Evolutionary conservation across 2,888 invertebrate species (phyloP), one percentile per base, ranked within the genome.

Genomic region (Dorcus parallelipipedus): DNA sequence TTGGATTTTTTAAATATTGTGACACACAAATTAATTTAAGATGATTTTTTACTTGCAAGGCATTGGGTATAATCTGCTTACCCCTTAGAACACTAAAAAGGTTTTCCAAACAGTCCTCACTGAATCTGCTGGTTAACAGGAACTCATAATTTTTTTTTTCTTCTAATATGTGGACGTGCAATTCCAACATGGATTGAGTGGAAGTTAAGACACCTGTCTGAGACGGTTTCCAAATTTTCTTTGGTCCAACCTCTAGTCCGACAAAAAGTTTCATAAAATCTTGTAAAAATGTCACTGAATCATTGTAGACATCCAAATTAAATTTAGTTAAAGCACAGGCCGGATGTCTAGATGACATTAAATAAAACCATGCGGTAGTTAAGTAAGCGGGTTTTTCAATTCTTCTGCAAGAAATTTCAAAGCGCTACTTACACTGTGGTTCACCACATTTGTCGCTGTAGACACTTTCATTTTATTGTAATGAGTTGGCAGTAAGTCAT

Each of bases 71-170:
- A 20, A 61, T 41, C 43, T 63, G 62, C 49, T 63, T 65, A 38
- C 54, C 57, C 48, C 66, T 43, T 23, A 63, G 17, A 9, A 59
- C 48, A 51, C 52, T 56, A 61, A 66, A 66, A 38, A 63, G 53
- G 60, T 67, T 66, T 54, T 67, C 64, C 14, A 64, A 48, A 57
- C 61, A 66, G 39, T 67, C 63, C 47, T 67, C 62, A 41, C 61
- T 59, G 58, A 67, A 61, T 48, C 66, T 14, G 42, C 63, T 58
- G 9, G 66, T 64, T 49, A 67, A 54, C 48, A 67, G 38, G 61
- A 62, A 67, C 6, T 49, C 8, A 58, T 63, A 64, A 1, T 49
- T n/a, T 56, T 52, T 56, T 26, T 43, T n/a, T n/a, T n/a, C 9
- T 10, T 64, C 49, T 42, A 67, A 54, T 38, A 65, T 64, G 26